Evolutionary conservation across 1,140 invertebrate species (phyloP), one percentile per base, ranked within the genome.

Genomic region (Popillia japonica): DNA sequence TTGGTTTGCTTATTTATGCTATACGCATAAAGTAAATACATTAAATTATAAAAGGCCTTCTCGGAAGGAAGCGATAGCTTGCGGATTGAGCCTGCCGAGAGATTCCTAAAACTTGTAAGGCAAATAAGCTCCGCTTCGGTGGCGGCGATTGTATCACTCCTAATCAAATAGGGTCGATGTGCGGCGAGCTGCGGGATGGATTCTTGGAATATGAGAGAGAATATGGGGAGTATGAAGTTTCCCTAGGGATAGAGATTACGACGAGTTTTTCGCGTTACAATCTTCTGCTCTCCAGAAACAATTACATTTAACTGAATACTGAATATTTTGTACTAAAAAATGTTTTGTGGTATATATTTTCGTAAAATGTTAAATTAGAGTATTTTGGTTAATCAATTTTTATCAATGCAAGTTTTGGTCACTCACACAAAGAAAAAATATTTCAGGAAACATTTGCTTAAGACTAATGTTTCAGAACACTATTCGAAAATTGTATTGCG

Each of bases 41-140:
- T 34, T 55, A 55, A 55, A n/a, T 55, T 20, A 55, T 55, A n/a
- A 55, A 55, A n/a, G 48, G n/a, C 14, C 48, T 55, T 55, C 48
- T 55, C 14, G 48, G 48, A 55, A 55, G 14, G 48, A 17, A 55
- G 17, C 14, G 48, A 17, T 55, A 17, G 17, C 48, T 55, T 55
- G 6, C 11, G 48, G 48, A 48, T 48, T 48, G 44, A 48, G 44
- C 7, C 44, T n/a, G 44, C 7, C n/a, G 44, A 0, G 6, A 6
- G n/a, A 55, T 55, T 55, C 48, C 48, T 55, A 17, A 55, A 55
- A 55, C 17, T 55, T 55, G 14, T 17, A 17, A 2, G 11, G 14
- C 48, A 14, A 55, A 55, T 55, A 55, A 55, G 17, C n/a, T 17
- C 48, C 14, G 14, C 48, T n/a, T 55, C 14, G 14, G 11, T 55